Evolutionary conservation across 2,113 vertebrate species (phyloP), one percentile per base, ranked within the genome.

Genomic region (Proterorhinus semilunaris): DNA sequence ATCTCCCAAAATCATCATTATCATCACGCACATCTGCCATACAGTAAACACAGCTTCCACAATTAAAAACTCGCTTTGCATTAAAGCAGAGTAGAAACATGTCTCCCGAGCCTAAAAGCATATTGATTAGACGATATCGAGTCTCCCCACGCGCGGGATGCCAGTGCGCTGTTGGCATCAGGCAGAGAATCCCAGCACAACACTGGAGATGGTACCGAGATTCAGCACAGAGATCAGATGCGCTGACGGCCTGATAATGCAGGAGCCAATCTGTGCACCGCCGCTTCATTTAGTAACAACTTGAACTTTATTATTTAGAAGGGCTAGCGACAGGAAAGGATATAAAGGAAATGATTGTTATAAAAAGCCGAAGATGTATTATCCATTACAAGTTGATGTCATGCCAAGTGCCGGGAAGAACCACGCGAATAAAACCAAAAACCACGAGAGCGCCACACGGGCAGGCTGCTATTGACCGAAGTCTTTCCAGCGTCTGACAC

Each of bases 171-270:
- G 49, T 4, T 62, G 45, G 36, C 7, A 6, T 51, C 17, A 27
- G 36, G 10, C 9, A 65, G 21, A 68, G 53, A 50, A 3, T 48
- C 10, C 10, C 17, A 51, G 42, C 43, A 11, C 36, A 6, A 44
- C 58, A 61, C 62, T 65, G 70, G 67, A 21, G 68, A 75, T 74
- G 49, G 36, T 76, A 69, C 77, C 72, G 73, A 78, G n/a, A 49
- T 72, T 84, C 86, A 81, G 83, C 79, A 74, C 65, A 49, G 74
- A 83, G 73, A 80, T 68, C 27, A 68, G 63, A 80, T 69, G 72
- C 70, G 77, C 68, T 63, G 50, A 80, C 15, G 71, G 53, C 4
- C 66, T 11, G 61, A 73, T 48, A 59, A 79, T 63, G 55, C 48
- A 73, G n/a, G 69, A 42, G 51, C 54, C 6, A 17, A 75, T 72